A percentile compares a stretch with the other conserved stretches of the same genome.
These are phyloP conservation scores for Rhabdophis nuchalis DNA, from an alignment of 2,797 vertebrate genomes.

Conservation along the genomic window DNA sequence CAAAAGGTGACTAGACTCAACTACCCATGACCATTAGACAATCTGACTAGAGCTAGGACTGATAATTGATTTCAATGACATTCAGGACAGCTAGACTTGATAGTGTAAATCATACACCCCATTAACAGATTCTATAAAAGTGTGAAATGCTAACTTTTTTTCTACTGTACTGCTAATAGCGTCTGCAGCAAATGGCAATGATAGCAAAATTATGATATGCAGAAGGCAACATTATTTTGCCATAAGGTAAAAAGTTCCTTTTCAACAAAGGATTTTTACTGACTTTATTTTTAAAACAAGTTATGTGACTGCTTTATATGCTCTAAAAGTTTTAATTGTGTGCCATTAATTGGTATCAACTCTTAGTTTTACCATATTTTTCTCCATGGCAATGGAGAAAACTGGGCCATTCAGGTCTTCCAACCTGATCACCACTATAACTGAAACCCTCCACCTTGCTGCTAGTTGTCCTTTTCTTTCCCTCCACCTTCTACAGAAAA, in stretches of 20 bases:
- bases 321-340: background rate
- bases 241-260: background rate
- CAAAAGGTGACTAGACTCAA: background rate
- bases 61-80: background rate
- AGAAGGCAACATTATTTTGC: background rate
- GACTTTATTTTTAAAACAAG: background rate
- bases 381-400: background rate
- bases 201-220: background rate
- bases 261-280: background rate
- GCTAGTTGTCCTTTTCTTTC: background rate
- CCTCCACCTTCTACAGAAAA: background rate
- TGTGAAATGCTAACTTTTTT: background rate
- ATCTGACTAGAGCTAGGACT: background rate
- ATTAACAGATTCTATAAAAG: background rate
- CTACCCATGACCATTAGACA: background rate
- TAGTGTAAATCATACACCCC: background rate
- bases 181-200: background rate
- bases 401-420: background rate
- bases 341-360: background rate
- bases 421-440: background rate
- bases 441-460: background rate
- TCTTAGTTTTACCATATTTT: background rate
- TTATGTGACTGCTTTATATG: background rate
- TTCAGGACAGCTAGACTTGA: background rate
- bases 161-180: background rate